Evolutionary conservation across 2,888 invertebrate species (phyloP).

Genomic region (Mythimna vitellina): DNA sequence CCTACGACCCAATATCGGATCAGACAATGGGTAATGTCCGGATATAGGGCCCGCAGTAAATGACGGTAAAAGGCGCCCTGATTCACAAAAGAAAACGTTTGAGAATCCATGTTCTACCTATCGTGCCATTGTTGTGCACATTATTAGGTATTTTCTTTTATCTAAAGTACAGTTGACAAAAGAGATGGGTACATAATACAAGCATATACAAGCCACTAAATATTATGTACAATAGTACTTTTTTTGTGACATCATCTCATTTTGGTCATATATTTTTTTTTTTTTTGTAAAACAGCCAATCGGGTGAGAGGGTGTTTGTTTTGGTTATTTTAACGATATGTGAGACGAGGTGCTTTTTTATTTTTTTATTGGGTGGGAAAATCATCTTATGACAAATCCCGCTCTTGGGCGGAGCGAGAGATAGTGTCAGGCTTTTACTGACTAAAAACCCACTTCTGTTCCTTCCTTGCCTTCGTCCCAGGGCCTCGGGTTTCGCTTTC

Average conservation of each 20-base stretch:
- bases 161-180: constrained; percentile 2
- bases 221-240: neutral
- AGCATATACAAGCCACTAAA: neutral
- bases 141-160: constrained; percentile 12
- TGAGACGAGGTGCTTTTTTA: too few relatives aligned
- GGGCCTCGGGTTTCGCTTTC: too few relatives aligned
- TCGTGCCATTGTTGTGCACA: neutral
- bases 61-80: constrained; percentile 36
- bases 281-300: too few relatives aligned
- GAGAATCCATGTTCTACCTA: constrained; percentile 11
- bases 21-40: constrained; percentile 32
- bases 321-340: too few relatives aligned
- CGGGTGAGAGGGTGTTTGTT: too few relatives aligned
- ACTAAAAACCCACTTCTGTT: too few relatives aligned
- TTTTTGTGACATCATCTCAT: neutral
- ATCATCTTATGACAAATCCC: too few relatives aligned
- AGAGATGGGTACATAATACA: neutral
- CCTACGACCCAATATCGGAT: constrained; percentile 14
- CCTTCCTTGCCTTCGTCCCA: too few relatives aligned
- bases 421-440: too few relatives aligned
- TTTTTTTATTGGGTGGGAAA: too few relatives aligned
- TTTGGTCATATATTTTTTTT: too few relatives aligned
- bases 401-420: too few relatives aligned
- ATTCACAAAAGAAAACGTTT: constrained; percentile 28
- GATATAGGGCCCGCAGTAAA: constrained; percentile 32